A percentile compares a stretch with the other conserved stretches of the same genome.
phyloP scores from a whole-genome alignment of 2,113 vertebrate genomes.

The Enhydra lutris region DNA sequence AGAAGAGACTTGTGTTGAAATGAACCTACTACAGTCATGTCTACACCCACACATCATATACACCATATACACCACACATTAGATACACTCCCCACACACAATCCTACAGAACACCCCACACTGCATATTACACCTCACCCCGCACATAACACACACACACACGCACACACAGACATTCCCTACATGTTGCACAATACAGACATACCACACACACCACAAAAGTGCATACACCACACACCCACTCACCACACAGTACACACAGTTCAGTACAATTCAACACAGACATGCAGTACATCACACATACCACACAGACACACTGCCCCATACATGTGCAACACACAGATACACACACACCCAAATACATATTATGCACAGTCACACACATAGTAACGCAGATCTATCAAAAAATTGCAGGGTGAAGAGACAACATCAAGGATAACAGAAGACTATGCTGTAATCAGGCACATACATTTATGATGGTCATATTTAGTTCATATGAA shows the following conservation, averaged over 20 bases:
- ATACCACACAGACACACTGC: not conserved
- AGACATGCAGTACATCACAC: not conserved
- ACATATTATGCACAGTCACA: too few relatives aligned
- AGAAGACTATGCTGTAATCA: not conserved
- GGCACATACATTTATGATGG: not conserved
- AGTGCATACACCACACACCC: not conserved
- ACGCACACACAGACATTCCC: not conserved
- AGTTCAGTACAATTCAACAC: too few relatives aligned
- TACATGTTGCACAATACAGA: not conserved
- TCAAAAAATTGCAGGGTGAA: not conserved
- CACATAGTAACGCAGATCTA: not conserved
- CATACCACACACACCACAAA: not conserved
- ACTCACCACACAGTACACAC: not conserved
- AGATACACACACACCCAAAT: not conserved
- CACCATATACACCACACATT: too few relatives aligned
- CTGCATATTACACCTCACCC: not conserved
- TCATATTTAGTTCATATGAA: not conserved
- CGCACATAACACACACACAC: not conserved
- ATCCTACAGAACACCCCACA: not conserved
- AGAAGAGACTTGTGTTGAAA: not conserved
- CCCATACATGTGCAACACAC: not conserved
- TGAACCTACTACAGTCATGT: too few relatives aligned
- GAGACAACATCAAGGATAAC: not conserved
- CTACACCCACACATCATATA: not conserved
- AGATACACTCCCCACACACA: too few relatives aligned